Percentiles rank a stretch among this genome's conserved stretches.
These are phyloP conservation scores for Sitta carolinensis DNA, from an alignment of 2,797 vertebrate species.

Conservation along the genomic window DNA sequence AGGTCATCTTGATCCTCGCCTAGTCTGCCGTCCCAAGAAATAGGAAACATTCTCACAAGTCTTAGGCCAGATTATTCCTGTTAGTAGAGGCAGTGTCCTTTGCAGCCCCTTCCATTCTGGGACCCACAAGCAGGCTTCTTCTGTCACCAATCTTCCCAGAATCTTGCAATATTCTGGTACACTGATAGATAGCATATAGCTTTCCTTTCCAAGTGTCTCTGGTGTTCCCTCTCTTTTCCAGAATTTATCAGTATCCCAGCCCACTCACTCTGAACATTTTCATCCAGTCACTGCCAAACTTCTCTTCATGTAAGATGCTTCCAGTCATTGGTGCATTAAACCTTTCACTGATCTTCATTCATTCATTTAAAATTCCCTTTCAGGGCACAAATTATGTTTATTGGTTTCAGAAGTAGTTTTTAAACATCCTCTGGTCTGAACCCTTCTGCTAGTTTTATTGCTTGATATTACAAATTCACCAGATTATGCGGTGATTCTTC, in stretches of 20 bases:
- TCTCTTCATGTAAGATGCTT: background rate
- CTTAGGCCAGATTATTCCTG: background rate
- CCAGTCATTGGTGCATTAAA: background rate
- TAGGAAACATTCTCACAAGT: background rate
- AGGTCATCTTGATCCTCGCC: background rate
- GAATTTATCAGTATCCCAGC: background rate
- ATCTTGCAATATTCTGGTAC: background rate
- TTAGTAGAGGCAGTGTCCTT: background rate
- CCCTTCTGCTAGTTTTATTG: background rate
- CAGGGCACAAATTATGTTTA: background rate
- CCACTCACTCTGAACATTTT: background rate
- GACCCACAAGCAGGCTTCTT: background rate
- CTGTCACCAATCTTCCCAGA: background rate
- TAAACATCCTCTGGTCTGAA: background rate
- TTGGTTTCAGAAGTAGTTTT: conserved; percentile 3
- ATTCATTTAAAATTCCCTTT: background rate
- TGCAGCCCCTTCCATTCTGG: background rate
- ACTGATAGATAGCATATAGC: background rate
- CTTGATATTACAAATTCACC: background rate
- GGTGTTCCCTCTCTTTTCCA: background rate
- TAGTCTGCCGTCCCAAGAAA: background rate
- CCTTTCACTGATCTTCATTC: background rate
- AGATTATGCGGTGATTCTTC: background rate
- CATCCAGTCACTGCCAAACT: background rate
- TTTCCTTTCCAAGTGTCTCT: background rate